phyloP scores from a whole-genome alignment of 2,888 invertebrate species.

The Hypsopygia costalis region DNA sequence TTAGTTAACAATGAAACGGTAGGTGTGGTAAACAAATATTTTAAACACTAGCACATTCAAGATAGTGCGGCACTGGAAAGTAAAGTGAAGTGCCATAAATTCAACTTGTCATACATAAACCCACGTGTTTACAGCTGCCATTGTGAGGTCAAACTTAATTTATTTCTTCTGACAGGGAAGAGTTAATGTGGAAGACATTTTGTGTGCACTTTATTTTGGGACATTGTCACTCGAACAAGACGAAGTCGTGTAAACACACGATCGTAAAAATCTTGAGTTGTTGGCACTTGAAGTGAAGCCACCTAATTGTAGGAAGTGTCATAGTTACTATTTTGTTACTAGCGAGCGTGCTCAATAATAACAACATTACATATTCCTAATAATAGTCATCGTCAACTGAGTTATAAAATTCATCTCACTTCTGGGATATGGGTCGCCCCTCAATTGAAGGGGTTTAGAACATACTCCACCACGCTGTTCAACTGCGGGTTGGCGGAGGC shows the following conservation, averaged over 20 bases:
- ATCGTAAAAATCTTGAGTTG: conserved; percentile 39
- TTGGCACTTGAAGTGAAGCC: conserved; percentile 28
- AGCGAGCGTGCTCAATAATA: too few species aligned
- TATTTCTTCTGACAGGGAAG: conserved; percentile 37
- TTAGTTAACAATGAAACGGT: background rate
- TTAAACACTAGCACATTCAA: conserved; percentile 16
- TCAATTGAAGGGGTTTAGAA: too few species aligned
- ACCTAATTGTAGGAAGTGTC: conserved; percentile 31
- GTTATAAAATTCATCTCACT: too few species aligned
- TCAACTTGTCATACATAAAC: conserved; percentile 55
- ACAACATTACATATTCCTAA: too few species aligned
- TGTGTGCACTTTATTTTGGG: conserved; percentile 29
- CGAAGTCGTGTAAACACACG: background rate
- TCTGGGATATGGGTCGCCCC: too few species aligned
- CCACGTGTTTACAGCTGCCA: conserved; percentile 47
- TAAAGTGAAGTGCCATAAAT: conserved; percentile 39
- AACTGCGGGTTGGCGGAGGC: too few species aligned
- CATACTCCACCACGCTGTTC: too few species aligned
- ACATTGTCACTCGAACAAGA: conserved; percentile 24
- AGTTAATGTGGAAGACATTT: conserved; percentile 24
- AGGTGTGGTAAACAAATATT: conserved; percentile 8
- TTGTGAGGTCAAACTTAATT: conserved; percentile 60
- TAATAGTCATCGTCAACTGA: too few species aligned
- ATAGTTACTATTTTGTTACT: too few species aligned
- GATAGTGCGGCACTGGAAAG: conserved; percentile 28